Conservation (phyloP, 1,140 invertebrate genomes). For the Stegodyphus dumicola region DNA sequence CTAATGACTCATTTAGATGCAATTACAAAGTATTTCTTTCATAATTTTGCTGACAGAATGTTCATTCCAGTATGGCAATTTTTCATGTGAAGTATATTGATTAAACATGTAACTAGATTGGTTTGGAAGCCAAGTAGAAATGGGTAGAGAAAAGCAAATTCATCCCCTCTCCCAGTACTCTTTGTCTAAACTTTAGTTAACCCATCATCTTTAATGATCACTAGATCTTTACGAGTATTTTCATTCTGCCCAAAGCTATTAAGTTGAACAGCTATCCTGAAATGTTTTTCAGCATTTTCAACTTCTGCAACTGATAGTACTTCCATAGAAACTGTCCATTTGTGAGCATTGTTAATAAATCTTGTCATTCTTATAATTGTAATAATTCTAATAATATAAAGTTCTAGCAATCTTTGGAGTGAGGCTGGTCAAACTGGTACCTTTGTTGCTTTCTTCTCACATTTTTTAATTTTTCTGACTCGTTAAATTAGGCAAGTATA, state of each 20-base stretch:
- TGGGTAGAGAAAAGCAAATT: no score
- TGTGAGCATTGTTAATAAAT: background rate
- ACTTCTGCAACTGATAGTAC: background rate
- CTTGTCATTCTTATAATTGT: background rate
- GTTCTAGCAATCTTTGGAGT: no score
- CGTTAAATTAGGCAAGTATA: no score
- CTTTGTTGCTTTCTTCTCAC: no score
- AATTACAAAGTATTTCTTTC: background rate
- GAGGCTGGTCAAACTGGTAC: no score
- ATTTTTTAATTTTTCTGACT: no score
- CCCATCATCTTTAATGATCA: background rate
- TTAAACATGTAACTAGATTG: background rate
- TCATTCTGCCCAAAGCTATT: background rate
- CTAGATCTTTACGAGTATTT: background rate
- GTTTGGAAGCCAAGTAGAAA: no score
- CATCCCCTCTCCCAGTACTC: no score
- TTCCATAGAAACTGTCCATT: background rate
- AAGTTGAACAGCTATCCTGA: background rate
- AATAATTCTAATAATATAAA: no score
- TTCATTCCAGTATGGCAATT: background rate
- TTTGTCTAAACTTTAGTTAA: no score
- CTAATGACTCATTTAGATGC: background rate
- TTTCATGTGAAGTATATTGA: background rate
- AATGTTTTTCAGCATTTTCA: background rate
- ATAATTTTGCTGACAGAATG: background rate